Evolutionary conservation across 2,113 vertebrate genomes (phyloP).

Genomic region (Baryphthengus martii): DNA sequence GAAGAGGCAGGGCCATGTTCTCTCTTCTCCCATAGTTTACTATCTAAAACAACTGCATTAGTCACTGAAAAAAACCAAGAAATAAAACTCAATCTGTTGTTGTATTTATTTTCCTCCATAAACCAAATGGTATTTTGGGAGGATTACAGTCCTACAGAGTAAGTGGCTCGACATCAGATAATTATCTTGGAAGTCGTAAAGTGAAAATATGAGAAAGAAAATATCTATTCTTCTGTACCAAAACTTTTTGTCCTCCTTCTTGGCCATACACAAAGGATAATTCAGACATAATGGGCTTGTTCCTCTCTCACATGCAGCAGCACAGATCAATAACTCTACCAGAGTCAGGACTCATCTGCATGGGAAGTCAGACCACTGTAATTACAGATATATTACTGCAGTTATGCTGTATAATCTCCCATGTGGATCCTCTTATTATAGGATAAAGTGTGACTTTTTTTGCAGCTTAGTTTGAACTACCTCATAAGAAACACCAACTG

Average conservation of each 20-base stretch:
- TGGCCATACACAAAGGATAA: background rate
- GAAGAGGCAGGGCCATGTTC: background rate
- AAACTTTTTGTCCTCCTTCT: background rate
- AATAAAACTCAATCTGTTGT: background rate
- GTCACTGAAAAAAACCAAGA: background rate
- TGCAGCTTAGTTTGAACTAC: background rate
- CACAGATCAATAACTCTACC: background rate
- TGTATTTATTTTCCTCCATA: background rate
- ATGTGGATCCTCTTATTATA: background rate
- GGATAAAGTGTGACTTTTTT: conserved; percentile 14
- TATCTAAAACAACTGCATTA: background rate
- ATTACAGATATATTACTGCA: background rate
- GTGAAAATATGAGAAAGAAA: background rate
- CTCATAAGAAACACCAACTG: background rate
- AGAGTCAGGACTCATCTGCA: background rate
- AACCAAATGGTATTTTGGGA: background rate
- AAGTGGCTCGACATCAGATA: background rate
- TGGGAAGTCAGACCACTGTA: background rate
- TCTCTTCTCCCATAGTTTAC: background rate
- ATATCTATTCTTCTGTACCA: background rate
- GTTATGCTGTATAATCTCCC: background rate
- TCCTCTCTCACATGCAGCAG: background rate
- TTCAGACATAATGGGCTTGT: background rate
- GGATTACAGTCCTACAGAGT: background rate
- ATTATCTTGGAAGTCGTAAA: background rate